These are phyloP conservation scores for Zalophus californianus DNA, from an alignment of 2,797 vertebrate genomes.

Conservation along the genomic window DNA sequence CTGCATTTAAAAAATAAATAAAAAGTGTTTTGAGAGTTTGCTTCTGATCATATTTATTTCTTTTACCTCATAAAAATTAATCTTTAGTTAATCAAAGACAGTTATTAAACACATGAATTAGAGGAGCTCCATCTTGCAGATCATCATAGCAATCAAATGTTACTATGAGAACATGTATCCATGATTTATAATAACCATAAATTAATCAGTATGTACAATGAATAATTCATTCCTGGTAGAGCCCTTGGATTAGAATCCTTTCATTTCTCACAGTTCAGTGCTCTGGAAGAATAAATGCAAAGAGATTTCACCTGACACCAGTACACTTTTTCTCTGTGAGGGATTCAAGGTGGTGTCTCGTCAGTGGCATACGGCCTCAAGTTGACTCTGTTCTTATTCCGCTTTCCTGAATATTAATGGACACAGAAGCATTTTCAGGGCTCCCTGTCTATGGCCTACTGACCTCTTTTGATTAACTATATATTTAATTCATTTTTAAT, in stretches of 20 bases:
- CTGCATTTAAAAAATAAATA: not conserved
- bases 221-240: slow-evolving; percentile 16
- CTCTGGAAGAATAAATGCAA: not conserved
- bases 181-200: slow-evolving; percentile 25
- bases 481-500: not conserved
- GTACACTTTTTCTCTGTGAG: not conserved
- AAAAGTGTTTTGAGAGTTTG: not conserved
- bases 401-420: not conserved
- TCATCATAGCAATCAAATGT: slow-evolving; percentile 37
- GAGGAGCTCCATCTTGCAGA: not conserved
- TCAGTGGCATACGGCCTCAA: not conserved
- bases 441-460: not conserved
- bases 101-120: slow-evolving; percentile 39
- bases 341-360: not conserved
- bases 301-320: not conserved
- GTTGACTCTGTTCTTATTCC: not conserved
- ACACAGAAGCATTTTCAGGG: not conserved
- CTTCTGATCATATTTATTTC: slow-evolving; percentile 34
- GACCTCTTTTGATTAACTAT: not conserved
- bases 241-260: not conserved
- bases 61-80: slow-evolving; percentile 51
- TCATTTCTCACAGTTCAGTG: not conserved
- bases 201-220: not conserved
- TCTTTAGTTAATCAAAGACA: slow-evolving; percentile 10
- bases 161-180: not conserved